A percentile compares a stretch with the other conserved stretches of the same genome.
These are phyloP conservation scores for Apistogramma diplotaenia DNA, from an alignment of 2,113 vertebrate species.

Conservation along the genomic window DNA sequence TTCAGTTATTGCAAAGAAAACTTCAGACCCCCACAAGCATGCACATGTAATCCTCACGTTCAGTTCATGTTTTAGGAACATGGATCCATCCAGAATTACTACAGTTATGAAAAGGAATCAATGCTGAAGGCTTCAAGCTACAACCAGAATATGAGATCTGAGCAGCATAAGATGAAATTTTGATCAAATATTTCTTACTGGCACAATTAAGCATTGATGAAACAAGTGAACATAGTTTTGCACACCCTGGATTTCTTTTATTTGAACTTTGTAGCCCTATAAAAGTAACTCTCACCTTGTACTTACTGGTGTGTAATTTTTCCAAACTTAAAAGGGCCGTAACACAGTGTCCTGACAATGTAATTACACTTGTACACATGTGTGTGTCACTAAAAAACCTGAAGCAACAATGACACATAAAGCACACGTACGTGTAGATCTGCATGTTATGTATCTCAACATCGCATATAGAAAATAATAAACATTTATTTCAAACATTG, in stretches of 20 bases:
- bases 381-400: background rate
- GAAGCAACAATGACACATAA: background rate
- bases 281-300: background rate
- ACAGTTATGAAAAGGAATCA: constrained; percentile 24
- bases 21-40: background rate
- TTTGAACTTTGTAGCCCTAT: background rate
- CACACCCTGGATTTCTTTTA: constrained; percentile 4
- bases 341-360: background rate
- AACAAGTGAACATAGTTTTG: background rate
- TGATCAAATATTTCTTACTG: constrained; percentile 38
- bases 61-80: background rate
- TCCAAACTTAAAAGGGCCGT: background rate
- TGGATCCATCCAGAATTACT: constrained; percentile 11
- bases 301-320: background rate
- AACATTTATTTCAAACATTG: constrained; percentile 15
- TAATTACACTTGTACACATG: background rate
- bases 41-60: constrained; percentile 2
- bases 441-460: background rate
- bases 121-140: constrained; percentile 24
- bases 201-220: constrained; percentile 42
- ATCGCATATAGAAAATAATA: background rate
- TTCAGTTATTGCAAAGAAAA: background rate
- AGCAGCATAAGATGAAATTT: constrained; percentile 16
- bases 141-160: constrained; percentile 38
- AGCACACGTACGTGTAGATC: background rate